These are phyloP conservation scores for Lagopus leucura DNA, from an alignment of 2,113 vertebrate species.

Conservation along the genomic window DNA sequence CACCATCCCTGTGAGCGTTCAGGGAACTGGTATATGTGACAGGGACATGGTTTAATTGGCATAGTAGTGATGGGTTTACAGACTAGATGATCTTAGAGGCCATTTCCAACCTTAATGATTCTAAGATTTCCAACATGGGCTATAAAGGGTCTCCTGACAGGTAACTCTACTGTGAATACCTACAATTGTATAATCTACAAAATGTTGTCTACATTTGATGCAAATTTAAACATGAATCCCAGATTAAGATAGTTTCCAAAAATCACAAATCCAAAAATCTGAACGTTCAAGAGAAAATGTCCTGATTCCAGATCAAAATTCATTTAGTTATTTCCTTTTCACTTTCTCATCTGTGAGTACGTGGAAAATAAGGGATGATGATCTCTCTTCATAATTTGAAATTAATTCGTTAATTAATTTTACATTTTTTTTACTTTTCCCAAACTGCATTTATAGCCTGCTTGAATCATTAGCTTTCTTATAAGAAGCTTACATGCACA, in stretches of 20 bases:
- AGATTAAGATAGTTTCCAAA: not conserved
- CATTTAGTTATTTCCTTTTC: not conserved
- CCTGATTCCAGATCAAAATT: not conserved
- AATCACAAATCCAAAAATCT: not conserved
- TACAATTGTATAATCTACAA: not conserved
- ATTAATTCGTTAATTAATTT: not conserved
- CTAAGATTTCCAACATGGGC: not conserved
- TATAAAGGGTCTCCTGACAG: not conserved
- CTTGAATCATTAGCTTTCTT: not conserved
- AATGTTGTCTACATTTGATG: not conserved
- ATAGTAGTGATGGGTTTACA: no score
- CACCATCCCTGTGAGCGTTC: no score
- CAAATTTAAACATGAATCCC: not conserved
- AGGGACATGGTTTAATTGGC: no score
- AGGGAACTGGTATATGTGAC: no score
- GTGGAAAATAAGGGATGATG: not conserved
- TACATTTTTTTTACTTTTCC: not conserved
- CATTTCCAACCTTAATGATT: no score
- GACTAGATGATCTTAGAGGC: no score
- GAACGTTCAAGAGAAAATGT: not conserved
- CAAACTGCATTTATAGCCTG: not conserved
- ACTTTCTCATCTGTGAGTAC: not conserved
- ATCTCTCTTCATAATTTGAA: not conserved
- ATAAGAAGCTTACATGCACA: not conserved
- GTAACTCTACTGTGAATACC: not conserved